Evolutionary conservation across 2,797 vertebrate species (phyloP), one percentile per base, ranked within the genome.

Genomic region (Hoplostethus mediterraneus): DNA sequence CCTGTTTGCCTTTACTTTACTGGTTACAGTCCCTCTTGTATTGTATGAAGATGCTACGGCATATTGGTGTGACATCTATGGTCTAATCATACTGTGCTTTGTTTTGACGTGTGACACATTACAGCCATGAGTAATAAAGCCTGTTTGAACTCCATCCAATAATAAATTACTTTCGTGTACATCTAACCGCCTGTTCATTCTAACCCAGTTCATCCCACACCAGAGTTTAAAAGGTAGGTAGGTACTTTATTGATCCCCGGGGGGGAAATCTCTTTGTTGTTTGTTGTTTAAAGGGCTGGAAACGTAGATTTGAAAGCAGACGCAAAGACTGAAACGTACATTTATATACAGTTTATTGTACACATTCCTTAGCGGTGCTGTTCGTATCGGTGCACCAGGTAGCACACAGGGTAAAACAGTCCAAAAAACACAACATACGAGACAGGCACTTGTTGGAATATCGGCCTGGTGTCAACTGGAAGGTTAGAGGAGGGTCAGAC

Each of bases 291-390:
- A 21, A 21, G 21, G 21, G 21, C 21, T 21, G 21, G 21, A 21
- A 21, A 21, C 21, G 21, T 21, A 21, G 21, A 21, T 21, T 21
- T 21, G 21, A 21, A 21, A 21, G 21, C 21, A 0, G 63, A 79
- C 10, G 16, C 63, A 75, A 67, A 61, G 25, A 77, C 38, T 11
- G 51, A 51, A 67, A 21, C 11, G 36, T 60, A 59, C 68, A 58
- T 76, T 86, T 92, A 90, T 84, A 89, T 89, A 93, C 87, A 92
- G 66, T 93, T 92, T 93, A 93, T 89, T 92, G 89, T 88, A 90
- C 88, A 92, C 85, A 63, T 67, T 9, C 62, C 61, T 55, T 60
- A 44, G 53, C 10, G 38, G 31, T 74, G 80, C 77, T 82, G 86
- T 81, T 82, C 17, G 78, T 78, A 69, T 67, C 10, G 38, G 31